Evolutionary conservation across 2,797 vertebrate species (phyloP).

Genomic region (Vultur gryphus): DNA sequence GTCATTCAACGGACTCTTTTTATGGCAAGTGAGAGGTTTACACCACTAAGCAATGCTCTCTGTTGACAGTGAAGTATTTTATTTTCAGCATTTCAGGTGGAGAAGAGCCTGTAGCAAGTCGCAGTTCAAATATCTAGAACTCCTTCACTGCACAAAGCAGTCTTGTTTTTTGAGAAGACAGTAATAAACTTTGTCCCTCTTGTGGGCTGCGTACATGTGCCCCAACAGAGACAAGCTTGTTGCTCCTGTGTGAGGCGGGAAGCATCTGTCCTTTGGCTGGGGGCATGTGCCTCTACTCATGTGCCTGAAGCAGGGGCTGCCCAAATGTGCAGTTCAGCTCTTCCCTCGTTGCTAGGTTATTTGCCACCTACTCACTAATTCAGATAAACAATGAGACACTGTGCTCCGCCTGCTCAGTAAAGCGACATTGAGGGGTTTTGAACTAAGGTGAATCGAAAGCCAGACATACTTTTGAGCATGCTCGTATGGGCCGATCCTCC

Average conservation of each 20-base stretch:
- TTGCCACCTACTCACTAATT: not conserved
- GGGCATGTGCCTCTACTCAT: rapidly evolving
- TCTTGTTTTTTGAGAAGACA: not conserved
- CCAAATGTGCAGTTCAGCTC: not conserved
- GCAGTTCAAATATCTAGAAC: not conserved
- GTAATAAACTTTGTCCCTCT: not conserved
- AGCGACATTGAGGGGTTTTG: not conserved
- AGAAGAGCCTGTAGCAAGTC: not conserved
- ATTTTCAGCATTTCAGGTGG: not conserved
- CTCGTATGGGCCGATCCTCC: rapidly evolving
- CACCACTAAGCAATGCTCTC: not conserved
- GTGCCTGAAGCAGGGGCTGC: not conserved
- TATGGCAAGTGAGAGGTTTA: not conserved
- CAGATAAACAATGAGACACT: not conserved
- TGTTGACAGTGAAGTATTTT: not conserved
- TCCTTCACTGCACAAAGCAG: not conserved
- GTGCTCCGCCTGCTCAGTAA: not conserved
- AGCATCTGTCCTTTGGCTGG: not conserved
- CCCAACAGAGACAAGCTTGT: not conserved
- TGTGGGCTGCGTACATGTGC: rapidly evolving
- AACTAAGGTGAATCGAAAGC: not conserved
- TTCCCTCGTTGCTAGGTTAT: rapidly evolving
- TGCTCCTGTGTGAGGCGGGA: rapidly evolving
- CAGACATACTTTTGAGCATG: rapidly evolving
- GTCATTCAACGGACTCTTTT: not conserved